A percentile compares a stretch with the other conserved stretches of the same genome.
phyloP scores from a whole-genome alignment of 1,140 invertebrate genomes.

The Drosophila sturtevanti region DNA sequence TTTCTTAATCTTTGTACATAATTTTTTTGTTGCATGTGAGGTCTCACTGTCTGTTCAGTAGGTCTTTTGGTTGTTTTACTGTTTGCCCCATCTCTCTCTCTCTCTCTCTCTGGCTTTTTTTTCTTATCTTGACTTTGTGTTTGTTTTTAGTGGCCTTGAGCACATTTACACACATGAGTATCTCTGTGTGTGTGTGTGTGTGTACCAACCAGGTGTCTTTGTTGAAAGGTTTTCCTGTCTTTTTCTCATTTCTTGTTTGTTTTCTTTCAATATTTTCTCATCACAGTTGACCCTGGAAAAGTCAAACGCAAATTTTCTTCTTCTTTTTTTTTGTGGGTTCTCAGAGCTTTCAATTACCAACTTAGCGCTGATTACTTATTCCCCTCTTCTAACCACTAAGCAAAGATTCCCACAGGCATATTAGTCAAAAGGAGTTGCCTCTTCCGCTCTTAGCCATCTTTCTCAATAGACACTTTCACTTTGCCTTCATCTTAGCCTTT shows the following conservation, averaged over 20 bases:
- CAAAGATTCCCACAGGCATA: conserved; percentile 60
- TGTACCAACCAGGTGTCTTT: conserved; percentile 41
- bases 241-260: conserved; percentile 30
- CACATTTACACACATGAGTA: conserved; percentile 20
- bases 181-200: conserved; percentile 20
- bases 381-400: conserved; percentile 25
- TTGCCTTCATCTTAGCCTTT: conserved; percentile 12
- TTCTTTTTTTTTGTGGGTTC: not conserved
- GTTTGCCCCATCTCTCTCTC: conserved; percentile 41
- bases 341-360: conserved; percentile 74
- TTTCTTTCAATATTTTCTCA: not conserved
- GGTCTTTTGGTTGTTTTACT: conserved; percentile 13
- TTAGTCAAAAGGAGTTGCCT: conserved; percentile 76
- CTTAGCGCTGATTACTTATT: conserved; percentile 79
- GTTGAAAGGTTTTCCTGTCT: conserved; percentile 13
- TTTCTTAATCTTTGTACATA: conserved; percentile 79
- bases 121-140: not conserved
- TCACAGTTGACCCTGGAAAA: conserved; percentile 16
- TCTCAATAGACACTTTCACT: conserved; percentile 20
- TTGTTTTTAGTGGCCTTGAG: conserved; percentile 44
- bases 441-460: conserved; percentile 30
- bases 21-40: conserved; percentile 59
- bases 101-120: conserved; percentile 23
- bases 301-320: conserved; percentile 39
- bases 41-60: conserved; percentile 1